Conservation (phyloP, 2,888 invertebrate genomes). For the Cephonodes hylas region DNA sequence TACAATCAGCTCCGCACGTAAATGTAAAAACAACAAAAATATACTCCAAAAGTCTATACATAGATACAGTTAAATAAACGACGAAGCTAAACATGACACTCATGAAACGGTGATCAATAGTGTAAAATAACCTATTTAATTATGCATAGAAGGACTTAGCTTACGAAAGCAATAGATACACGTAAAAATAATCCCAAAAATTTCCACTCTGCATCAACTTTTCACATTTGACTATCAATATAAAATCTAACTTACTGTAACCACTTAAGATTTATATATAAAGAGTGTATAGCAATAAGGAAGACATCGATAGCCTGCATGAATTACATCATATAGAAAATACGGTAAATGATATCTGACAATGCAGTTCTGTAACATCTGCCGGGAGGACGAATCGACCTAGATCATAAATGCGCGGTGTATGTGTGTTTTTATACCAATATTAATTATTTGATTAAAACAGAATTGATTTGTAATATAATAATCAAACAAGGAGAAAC, state of each 20-base stretch:
- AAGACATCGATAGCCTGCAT: conserved; percentile 82
- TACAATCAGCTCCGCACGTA: conserved; percentile 34
- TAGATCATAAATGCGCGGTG: not conserved
- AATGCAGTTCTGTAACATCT: not conserved
- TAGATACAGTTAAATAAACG: not conserved
- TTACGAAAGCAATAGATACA: conserved; percentile 14
- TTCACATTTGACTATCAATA: conserved; percentile 40
- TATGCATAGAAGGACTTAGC: not conserved
- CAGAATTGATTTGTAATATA: no score
- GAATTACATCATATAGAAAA: conserved; percentile 66
- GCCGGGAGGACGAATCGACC: not conserved
- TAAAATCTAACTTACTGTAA: conserved; percentile 69
- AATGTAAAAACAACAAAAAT: not conserved
- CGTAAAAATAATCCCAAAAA: conserved; percentile 15
- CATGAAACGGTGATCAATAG: not conserved
- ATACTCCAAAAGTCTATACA: not conserved
- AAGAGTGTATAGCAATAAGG: conserved; percentile 80
- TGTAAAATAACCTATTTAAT: not conserved
- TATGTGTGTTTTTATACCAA: not conserved
- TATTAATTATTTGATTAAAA: not conserved
- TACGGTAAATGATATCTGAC: conserved; percentile 32
- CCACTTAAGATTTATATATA: conserved; percentile 67
- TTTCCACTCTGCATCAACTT: conserved; percentile 11
- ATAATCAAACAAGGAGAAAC: no score
- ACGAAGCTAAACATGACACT: not conserved